phyloP scores from a whole-genome alignment of 1,140 invertebrate species.

The Drosophila chauvacae region DNA sequence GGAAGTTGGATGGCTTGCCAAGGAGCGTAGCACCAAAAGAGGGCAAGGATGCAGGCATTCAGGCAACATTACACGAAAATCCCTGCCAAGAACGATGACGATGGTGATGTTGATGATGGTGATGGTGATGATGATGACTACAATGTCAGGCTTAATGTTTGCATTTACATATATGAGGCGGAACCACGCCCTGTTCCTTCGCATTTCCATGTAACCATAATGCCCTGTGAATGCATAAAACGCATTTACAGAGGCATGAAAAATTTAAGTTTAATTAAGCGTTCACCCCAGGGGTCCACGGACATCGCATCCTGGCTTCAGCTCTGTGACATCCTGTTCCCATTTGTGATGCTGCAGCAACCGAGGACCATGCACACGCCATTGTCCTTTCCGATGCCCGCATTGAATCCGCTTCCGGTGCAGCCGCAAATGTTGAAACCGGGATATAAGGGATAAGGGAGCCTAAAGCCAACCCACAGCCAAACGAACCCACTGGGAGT shows the following conservation, averaged over 20 bases:
- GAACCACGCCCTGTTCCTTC: constrained; percentile 12
- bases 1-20: constrained; percentile 27
- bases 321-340: constrained; percentile 66
- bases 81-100: constrained; percentile 43
- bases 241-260: constrained; percentile 71
- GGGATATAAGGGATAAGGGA: not conserved
- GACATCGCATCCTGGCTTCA: constrained; percentile 57
- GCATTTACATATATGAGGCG: constrained; percentile 30
- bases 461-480: constrained; percentile 48
- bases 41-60: constrained; percentile 35
- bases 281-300: constrained; percentile 47
- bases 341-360: constrained; percentile 32
- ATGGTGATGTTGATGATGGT: constrained; percentile 27
- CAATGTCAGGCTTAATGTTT: constrained; percentile 50
- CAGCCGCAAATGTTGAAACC: constrained; percentile 17
- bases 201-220: constrained; percentile 29
- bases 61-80: constrained; percentile 47
- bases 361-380: constrained; percentile 30
- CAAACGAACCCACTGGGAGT: constrained; percentile 48
- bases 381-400: constrained; percentile 67
- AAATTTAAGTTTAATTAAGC: constrained; percentile 79
- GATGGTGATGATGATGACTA: constrained; percentile 26
- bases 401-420: constrained; percentile 74
- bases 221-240: constrained; percentile 55
- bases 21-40: constrained; percentile 15